A percentile compares a stretch with the other conserved stretches of the same genome.
Conservation (phyloP, 2,888 invertebrate genomes). For the Tachystola acroxantha region DNA sequence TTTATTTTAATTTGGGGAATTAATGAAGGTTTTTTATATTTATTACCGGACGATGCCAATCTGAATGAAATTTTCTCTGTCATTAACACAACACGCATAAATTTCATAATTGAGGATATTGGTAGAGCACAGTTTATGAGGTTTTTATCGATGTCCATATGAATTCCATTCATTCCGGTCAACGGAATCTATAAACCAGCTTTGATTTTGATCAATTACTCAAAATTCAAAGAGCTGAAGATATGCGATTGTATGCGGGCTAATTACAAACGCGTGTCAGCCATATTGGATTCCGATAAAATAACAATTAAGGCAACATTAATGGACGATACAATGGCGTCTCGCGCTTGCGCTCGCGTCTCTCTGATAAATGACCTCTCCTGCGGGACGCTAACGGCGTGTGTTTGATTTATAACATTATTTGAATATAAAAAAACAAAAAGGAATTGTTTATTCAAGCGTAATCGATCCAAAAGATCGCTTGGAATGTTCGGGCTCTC, state of each 20-base stretch:
- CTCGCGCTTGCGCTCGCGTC: constrained; percentile 49
- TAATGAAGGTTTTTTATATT: constrained; percentile 39
- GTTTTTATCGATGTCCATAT: constrained; percentile 1
- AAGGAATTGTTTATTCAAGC: constrained; percentile 65
- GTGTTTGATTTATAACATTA: constrained; percentile 75
- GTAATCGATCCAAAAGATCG: constrained; percentile 68
- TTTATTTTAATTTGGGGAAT: constrained; percentile 30
- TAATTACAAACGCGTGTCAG: constrained; percentile 60
- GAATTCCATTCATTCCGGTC: neutral
- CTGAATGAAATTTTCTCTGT: constrained; percentile 22
- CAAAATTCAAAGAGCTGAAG: constrained; percentile 9
- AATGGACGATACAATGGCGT: constrained; percentile 60
- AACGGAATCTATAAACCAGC: neutral
- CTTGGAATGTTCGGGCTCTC: constrained; percentile 54
- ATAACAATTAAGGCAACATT: constrained; percentile 72
- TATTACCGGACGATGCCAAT: constrained; percentile 29
- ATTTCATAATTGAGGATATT: constrained; percentile 19
- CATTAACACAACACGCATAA: constrained; percentile 24
- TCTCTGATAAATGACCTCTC: constrained; percentile 66
- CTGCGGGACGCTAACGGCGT: constrained; percentile 57
- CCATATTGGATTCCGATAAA: constrained; percentile 71
- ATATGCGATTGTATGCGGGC: constrained; percentile 37
- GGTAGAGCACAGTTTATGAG: neutral
- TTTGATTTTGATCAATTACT: neutral
- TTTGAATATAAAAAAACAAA: constrained; percentile 55